Evolutionary conservation across 2,888 invertebrate species (phyloP), one percentile per base, ranked within the genome.

Genomic region (Phalera bucephala): DNA sequence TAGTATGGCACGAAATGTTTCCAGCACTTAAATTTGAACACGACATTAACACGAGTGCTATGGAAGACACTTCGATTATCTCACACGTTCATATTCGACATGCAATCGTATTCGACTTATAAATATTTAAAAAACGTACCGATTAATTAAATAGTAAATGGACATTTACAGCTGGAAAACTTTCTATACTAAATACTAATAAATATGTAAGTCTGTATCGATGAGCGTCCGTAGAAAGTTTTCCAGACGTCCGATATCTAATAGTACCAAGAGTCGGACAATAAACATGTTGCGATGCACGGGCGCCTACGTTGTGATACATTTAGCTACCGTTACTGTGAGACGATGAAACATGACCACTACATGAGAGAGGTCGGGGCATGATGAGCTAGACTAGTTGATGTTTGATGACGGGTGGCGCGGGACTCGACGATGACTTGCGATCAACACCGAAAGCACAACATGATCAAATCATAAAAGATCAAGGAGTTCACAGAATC

Each of bases 221-320:
- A 67, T 72, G 73, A 71, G 60, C 55, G 52, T 45, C 30, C 26
- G 57, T 75, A 84, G 87, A 88, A 88, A 87, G 86, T 77, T 87
- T 87, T 84, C 86, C 87, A 86, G 82, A 51, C 10, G 41, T 58
- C 51, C 43, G 45, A 56, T 31, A 56, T 44, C 40, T 52, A 49
- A 40, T 64, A 72, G 63, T 60, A 70, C 65, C 69, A 65, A 71
- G 67, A 72, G 65, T 68, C 70, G 56, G 64, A 71, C 62, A 68
- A 69, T 68, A 65, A 68, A 73, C 67, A 67, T 67, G 64, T 49
- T 61, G 50, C 58, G 68, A 80, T 81, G 84, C 76, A 80, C 84
- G 87, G 88, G 89, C 89, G 88, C 86, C 80, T 88, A 87, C 68
- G 70, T 87, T 89, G 89, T 89, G 89, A 89, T 89, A 89, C 89